Conservation (phyloP, 2,113 vertebrate genomes). For the Neodontobutis hainanensis region DNA sequence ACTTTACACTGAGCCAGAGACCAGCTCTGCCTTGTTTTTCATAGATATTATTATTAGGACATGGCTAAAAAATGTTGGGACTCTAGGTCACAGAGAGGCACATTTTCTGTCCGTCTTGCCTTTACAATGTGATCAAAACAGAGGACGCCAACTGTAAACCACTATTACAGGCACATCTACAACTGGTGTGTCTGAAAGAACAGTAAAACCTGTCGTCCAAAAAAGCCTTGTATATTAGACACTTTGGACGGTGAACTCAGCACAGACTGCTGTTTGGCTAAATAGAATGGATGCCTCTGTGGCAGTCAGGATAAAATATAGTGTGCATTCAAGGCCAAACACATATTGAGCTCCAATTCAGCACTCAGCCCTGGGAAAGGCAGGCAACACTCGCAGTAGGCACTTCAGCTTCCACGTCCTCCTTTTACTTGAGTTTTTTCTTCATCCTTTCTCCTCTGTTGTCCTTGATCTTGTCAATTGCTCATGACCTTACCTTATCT, state of each 20-base stretch:
- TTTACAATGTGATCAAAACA: slow-evolving; percentile 28
- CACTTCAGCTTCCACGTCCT: slow-evolving; percentile 74
- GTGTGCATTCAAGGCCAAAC: slow-evolving; percentile 73
- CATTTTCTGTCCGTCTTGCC: not conserved
- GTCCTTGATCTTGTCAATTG: not conserved
- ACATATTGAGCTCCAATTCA: slow-evolving; percentile 46
- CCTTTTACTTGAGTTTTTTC: slow-evolving; percentile 60
- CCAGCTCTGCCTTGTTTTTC: slow-evolving; percentile 63
- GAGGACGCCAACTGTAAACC: not conserved
- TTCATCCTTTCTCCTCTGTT: slow-evolving; percentile 53
- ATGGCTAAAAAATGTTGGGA: slow-evolving; percentile 7
- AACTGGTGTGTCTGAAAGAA: slow-evolving; percentile 1
- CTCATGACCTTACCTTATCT: slow-evolving; percentile 50
- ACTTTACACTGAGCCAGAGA: slow-evolving; percentile 54
- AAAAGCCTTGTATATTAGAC: not conserved
- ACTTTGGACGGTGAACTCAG: not conserved
- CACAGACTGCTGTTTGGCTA: slow-evolving; percentile 59
- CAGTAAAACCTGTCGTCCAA: not conserved
- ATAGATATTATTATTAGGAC: slow-evolving; percentile 56
- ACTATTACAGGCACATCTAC: slow-evolving; percentile 58
- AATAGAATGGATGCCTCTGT: slow-evolving; percentile 58
- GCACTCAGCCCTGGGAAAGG: slow-evolving; percentile 19
- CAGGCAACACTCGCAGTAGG: slow-evolving; percentile 43
- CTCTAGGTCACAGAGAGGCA: too few species aligned
- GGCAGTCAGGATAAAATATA: slow-evolving; percentile 70